Evolutionary conservation across 2,888 invertebrate species (phyloP).

Genomic region (Nemapogon koenigi): DNA sequence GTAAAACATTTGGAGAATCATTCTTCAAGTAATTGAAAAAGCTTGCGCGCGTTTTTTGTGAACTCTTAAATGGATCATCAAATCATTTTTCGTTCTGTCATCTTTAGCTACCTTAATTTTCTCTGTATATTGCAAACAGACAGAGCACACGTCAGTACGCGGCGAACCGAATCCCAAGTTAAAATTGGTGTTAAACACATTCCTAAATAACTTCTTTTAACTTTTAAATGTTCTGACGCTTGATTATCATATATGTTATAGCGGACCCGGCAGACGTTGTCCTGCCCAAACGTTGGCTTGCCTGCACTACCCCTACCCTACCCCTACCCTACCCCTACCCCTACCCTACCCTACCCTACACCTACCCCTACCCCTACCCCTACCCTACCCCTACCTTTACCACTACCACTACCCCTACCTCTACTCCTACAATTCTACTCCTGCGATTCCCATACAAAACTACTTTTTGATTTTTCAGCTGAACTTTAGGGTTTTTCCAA

Average conservation of each 20-base stretch:
- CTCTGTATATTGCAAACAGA: constrained; percentile 10
- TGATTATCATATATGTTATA: neutral
- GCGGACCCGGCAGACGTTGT: too few species aligned
- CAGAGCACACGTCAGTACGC: constrained; percentile 12
- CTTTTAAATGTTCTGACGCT: neutral
- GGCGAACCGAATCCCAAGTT: constrained; percentile 14
- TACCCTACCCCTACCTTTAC: too few species aligned
- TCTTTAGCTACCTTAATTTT: constrained; percentile 6
- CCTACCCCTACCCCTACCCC: too few species aligned
- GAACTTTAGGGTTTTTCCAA: too few species aligned
- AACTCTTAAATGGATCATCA: constrained; percentile 8
- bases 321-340: too few species aligned
- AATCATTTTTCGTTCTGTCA: neutral
- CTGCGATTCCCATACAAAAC: too few species aligned
- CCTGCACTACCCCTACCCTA: too few species aligned
- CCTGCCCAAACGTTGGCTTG: too few species aligned
- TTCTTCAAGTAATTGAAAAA: constrained; percentile 6
- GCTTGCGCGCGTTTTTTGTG: constrained; percentile 10
- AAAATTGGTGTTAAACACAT: constrained; percentile 9
- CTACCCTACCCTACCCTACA: too few species aligned
- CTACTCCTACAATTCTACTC: too few species aligned
- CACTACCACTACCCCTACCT: too few species aligned
- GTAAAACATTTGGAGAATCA: neutral
- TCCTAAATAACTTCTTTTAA: neutral
- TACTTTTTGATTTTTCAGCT: too few species aligned